Conservation (phyloP, 1,140 invertebrate species). For the Trachymyrmex cornetzi region DNA sequence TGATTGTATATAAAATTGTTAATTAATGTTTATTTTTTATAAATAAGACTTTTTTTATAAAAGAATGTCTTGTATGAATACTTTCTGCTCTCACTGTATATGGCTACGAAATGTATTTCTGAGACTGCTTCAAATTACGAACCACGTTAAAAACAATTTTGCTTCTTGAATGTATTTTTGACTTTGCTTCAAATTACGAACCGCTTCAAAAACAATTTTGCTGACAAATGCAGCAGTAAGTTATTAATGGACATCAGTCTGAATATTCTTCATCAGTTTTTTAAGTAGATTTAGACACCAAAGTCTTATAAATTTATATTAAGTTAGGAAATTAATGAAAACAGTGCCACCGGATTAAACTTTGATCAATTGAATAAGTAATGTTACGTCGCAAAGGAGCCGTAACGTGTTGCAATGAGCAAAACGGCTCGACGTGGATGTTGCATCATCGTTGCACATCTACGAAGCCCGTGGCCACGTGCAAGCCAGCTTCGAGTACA, state of each 20-base stretch:
- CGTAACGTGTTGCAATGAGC: background rate
- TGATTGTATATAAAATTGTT: no score
- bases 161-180: no score
- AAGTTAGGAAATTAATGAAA: background rate
- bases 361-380: constrained; percentile 2
- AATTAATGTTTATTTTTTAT: no score
- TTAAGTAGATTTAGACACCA: background rate
- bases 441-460: constrained; percentile 14
- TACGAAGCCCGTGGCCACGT: constrained; percentile 6
- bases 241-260: background rate
- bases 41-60: no score
- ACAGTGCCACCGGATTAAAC: background rate
- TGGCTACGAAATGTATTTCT: no score
- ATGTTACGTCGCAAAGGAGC: constrained; percentile 2
- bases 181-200: no score
- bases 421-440: constrained; percentile 65
- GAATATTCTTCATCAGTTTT: background rate
- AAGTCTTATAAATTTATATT: constrained; percentile 1
- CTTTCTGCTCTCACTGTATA: no score
- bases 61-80: no score
- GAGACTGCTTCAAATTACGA: no score
- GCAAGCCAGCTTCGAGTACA: constrained; percentile 37
- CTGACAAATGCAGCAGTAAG: background rate
- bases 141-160: constrained; percentile 1
- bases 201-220: background rate